Evolutionary conservation across 2,797 vertebrate genomes (phyloP).

Genomic region (Poeciliopsis paucimaculata): DNA sequence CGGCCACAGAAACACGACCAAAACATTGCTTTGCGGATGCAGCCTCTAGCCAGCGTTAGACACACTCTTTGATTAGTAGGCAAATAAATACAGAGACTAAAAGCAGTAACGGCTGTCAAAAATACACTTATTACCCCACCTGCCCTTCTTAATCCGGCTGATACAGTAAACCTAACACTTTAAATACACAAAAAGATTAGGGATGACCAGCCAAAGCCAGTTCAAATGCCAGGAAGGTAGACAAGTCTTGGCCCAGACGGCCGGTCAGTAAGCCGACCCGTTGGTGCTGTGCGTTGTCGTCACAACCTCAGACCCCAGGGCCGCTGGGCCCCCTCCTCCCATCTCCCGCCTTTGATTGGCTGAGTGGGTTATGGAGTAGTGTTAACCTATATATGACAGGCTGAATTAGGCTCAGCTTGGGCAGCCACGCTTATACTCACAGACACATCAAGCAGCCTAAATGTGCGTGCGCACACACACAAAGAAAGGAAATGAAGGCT

Average conservation of each 20-base stretch:
- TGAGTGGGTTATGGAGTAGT: constrained; percentile 81
- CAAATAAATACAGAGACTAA: constrained; percentile 66
- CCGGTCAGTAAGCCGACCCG: constrained; percentile 65
- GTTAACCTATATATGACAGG: constrained; percentile 92
- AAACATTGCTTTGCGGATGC: background rate
- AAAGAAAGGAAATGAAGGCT: constrained; percentile 35
- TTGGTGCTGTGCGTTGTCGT: constrained; percentile 78
- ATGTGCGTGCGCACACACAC: constrained; percentile 45
- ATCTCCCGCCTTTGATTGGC: constrained; percentile 75
- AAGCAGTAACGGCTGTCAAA: constrained; percentile 60
- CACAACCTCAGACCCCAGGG: constrained; percentile 67
- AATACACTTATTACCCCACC: constrained; percentile 53
- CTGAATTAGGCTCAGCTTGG: constrained; percentile 85
- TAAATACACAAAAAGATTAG: constrained; percentile 69
- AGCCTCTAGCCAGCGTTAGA: background rate
- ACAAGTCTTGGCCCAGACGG: constrained; percentile 63
- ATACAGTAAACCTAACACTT: constrained; percentile 55
- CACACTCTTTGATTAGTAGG: constrained; percentile 31
- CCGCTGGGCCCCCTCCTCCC: constrained; percentile 56
- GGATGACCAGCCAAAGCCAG: constrained; percentile 31
- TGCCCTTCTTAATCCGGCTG: constrained; percentile 40
- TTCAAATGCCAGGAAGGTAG: constrained; percentile 56
- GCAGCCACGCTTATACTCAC: constrained; percentile 68
- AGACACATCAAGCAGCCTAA: constrained; percentile 29
- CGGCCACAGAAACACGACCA: constrained; percentile 20